Evolutionary conservation across 2,888 invertebrate species (phyloP).

Genomic region (Lymantria dispar): DNA sequence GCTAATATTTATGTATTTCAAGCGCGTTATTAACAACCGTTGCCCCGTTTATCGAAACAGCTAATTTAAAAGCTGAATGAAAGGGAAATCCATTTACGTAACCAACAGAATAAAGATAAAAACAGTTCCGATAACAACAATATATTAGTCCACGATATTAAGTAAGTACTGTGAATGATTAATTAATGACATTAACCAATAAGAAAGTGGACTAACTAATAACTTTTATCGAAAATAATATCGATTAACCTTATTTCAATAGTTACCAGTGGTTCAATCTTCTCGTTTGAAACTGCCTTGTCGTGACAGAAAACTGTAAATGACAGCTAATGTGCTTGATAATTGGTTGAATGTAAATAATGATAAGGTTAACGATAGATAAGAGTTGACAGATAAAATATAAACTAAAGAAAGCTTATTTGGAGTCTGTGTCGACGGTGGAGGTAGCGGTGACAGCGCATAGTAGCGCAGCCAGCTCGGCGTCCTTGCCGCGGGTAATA

Average conservation of each 20-base stretch:
- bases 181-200: too few relatives aligned
- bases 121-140: slow-evolving; percentile 2
- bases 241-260: too few relatives aligned
- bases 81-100: slow-evolving; percentile 35
- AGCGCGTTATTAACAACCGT: background rate
- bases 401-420: slow-evolving; percentile 37
- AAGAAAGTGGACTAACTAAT: too few relatives aligned
- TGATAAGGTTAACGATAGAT: slow-evolving; percentile 14
- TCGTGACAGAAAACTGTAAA: background rate
- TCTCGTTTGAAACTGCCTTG: too few relatives aligned
- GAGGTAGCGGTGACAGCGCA: slow-evolving; percentile 47
- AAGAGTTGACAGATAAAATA: slow-evolving; percentile 17
- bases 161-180: too few relatives aligned
- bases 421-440: slow-evolving; percentile 43
- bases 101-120: slow-evolving; percentile 18
- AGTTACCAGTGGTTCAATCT: too few relatives aligned
- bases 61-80: slow-evolving; percentile 14
- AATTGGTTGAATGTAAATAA: background rate
- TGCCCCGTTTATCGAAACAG: slow-evolving; percentile 1
- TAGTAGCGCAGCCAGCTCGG: slow-evolving; percentile 74
- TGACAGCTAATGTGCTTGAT: background rate
- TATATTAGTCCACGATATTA: too few relatives aligned
- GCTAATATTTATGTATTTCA: background rate
- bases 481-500: slow-evolving; percentile 72
- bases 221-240: too few relatives aligned